phyloP scores from a whole-genome alignment of 64 coral and sea anemone genomes.

The Trachythela sp. region DNA sequence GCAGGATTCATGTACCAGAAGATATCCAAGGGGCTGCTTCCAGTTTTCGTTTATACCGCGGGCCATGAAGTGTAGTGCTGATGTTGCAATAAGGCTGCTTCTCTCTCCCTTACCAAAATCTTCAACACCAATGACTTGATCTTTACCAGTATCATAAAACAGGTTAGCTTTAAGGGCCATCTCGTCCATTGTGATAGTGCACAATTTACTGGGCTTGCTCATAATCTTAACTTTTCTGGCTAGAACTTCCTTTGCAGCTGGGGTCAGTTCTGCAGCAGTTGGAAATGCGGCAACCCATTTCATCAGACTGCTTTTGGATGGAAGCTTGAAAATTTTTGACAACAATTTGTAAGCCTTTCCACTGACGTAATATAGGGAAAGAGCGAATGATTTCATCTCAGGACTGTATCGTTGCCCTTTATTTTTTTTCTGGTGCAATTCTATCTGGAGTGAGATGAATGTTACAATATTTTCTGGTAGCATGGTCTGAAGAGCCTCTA shows the following conservation, averaged over 20 bases:
- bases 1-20: neutral
- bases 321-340: neutral
- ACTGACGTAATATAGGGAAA: neutral
- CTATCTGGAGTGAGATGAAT: neutral
- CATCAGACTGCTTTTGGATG: too few relatives aligned
- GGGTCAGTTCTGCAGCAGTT: neutral
- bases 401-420: neutral
- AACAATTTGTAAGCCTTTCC: neutral
- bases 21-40: constrained; percentile 5
- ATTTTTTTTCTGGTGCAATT: neutral
- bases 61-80: neutral
- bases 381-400: neutral
- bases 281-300: neutral
- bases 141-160: neutral
- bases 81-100: neutral
- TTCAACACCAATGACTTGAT: neutral
- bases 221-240: neutral
- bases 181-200: neutral
- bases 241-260: neutral
- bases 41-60: neutral
- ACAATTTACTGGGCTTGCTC: neutral
- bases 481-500: too few relatives aligned
- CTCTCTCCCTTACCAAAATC: neutral
- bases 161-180: neutral
- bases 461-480: too few relatives aligned